phyloP scores from a whole-genome alignment of 2,113 vertebrate species.

The human region DNA sequence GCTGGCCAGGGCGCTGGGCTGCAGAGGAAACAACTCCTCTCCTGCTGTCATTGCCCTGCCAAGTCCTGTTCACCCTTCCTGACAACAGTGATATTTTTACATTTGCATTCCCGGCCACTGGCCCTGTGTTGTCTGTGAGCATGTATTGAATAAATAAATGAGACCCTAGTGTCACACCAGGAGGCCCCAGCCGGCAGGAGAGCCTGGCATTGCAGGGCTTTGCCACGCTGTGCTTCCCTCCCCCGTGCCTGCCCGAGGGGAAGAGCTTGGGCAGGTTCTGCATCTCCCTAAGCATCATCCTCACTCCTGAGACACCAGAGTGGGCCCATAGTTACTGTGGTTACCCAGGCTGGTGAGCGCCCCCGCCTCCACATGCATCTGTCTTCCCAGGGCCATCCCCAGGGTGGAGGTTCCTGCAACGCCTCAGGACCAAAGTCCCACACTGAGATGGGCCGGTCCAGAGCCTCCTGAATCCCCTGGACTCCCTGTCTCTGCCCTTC shows the following conservation, averaged over 20 bases:
- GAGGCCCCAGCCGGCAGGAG: background rate
- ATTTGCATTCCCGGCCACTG: background rate
- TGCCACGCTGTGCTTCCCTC: background rate
- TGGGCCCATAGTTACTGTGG: too few relatives aligned
- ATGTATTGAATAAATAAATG: background rate
- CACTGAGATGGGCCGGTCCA: accelerated
- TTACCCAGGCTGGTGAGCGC: background rate
- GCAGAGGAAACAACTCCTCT: background rate
- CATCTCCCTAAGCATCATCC: background rate
- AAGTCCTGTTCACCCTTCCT: background rate
- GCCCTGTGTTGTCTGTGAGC: background rate
- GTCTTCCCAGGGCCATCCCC: background rate
- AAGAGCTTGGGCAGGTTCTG: background rate
- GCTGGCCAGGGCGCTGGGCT: accelerated
- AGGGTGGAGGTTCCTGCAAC: background rate
- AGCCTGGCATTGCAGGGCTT: too few relatives aligned
- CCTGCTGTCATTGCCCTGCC: background rate
- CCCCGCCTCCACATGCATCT: background rate
- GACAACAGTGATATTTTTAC: background rate
- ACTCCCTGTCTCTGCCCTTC: background rate
- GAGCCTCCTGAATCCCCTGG: background rate
- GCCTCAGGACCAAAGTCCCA: background rate
- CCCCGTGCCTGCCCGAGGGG: background rate
- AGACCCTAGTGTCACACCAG: background rate
- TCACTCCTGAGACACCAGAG: background rate